Evolutionary conservation across 2,888 invertebrate species (phyloP).

Genomic region (Villa cingulata): DNA sequence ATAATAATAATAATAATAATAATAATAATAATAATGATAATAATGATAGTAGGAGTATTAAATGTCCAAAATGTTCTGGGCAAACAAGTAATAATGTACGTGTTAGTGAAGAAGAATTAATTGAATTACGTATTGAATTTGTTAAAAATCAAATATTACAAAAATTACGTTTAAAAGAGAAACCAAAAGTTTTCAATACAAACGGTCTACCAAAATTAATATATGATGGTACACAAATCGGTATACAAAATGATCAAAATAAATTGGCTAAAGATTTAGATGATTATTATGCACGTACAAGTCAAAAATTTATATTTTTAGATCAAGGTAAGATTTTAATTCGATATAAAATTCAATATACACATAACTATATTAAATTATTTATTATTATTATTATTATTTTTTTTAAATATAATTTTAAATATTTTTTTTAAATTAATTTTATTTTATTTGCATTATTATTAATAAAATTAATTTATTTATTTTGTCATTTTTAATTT

Average conservation of each 20-base stretch:
- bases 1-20: not conserved
- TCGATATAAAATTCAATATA: too few species aligned
- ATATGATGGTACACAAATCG: slow-evolving; percentile 53
- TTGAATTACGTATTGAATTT: slow-evolving; percentile 59
- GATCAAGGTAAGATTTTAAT: slow-evolving; percentile 65
- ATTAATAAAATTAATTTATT: too few species aligned
- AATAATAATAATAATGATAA: not conserved
- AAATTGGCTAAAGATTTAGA: slow-evolving; percentile 41
- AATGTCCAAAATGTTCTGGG: slow-evolving; percentile 27
- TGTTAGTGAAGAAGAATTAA: slow-evolving; percentile 45
- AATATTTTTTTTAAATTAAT: too few species aligned
- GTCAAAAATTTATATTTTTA: slow-evolving; percentile 70
- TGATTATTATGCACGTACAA: slow-evolving; percentile 71
- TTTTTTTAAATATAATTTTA: too few species aligned
- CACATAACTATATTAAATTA: too few species aligned
- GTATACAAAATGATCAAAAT: slow-evolving; percentile 32
- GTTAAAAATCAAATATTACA: slow-evolving; percentile 74
- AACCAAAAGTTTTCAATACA: slow-evolving; percentile 41
- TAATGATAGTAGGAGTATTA: slow-evolving; percentile 6
- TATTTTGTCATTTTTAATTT: too few species aligned
- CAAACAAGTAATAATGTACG: slow-evolving; percentile 18
- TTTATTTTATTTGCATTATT: too few species aligned
- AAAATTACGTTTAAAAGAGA: slow-evolving; percentile 61
- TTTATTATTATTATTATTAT: too few species aligned
- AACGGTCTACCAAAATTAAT: slow-evolving; percentile 61